Base-by-base conservation (phyloP, 2,888 invertebrate genomes). In the Campaea margaritaria region DNA sequence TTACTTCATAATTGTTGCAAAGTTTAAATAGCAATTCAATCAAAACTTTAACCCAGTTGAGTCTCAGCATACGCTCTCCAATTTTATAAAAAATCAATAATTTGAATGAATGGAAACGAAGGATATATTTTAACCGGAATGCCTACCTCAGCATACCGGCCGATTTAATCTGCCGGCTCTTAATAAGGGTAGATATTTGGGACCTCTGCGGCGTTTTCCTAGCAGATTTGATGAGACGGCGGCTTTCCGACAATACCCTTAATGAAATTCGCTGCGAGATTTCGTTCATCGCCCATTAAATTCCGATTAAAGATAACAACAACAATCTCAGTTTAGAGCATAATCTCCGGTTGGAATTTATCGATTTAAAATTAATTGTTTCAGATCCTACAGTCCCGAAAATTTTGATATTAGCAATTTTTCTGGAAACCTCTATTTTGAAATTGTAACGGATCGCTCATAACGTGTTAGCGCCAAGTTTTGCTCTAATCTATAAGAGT, bases 181-280 rank as follows among this genome's bases (percentile, higher is more conserved):
- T 58, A 49, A 53, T 49, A 48, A 59, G 45, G 54, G 56, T 28
- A 54, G 56, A 48, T 46, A 67, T 62, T 52, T 15, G 50, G 55
- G 49, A 38, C 34, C 57, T 55, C 42, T 52, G 55, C 45, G 62
- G 65, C 21, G 57, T 59, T 55, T 55, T 44, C 52, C 53, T 55
- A 51, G 39, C 57, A 57, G 63, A 59, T 67, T 67, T 58, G 62
- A 62, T 56, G 59, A 62, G 49, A 38, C 50, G 45, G 43, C 42
- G 51, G 64, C 45, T 51, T 54, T 51, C 39, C 51, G 46, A 56
- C 55, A 61, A 56, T 61, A 57, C 52, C 55, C 58, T 45, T 79
- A 82, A 85, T 85, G 75, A 85, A 82, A 83, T 83, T 83, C 79
- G 69, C 74, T 69, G 42, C 62, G 67, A 76, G 75, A 79, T 81